A percentile compares a stretch with the other conserved stretches of the same genome.
phyloP scores from a whole-genome alignment of 1,140 invertebrate genomes.

The Drosophila athabasca region DNA sequence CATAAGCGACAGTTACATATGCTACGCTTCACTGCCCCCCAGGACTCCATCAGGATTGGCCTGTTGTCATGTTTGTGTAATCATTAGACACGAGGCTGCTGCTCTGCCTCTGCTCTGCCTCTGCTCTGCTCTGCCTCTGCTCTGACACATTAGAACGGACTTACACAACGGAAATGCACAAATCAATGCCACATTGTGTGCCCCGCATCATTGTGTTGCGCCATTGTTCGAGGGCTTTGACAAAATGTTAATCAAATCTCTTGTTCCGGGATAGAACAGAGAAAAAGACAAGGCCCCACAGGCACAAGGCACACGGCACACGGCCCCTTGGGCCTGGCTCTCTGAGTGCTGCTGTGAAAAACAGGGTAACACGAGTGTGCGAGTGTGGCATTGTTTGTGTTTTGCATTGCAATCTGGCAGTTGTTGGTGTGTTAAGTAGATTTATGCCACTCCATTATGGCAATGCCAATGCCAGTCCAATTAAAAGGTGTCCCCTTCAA shows the following conservation, averaged over 20 bases:
- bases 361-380: neutral
- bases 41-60: conserved; percentile 3
- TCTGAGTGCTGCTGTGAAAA: neutral
- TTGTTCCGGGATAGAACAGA: conserved; percentile 3
- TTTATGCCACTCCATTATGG: conserved; percentile 46
- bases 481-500: conserved; percentile 27
- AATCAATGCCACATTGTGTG: conserved; percentile 43
- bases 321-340: neutral
- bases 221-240: conserved; percentile 23
- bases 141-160: neutral
- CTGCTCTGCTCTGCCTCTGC: too few species aligned
- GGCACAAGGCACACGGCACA: neutral
- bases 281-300: conserved; percentile 22
- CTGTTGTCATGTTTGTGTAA: conserved; percentile 10
- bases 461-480: conserved; percentile 16
- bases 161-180: conserved; percentile 28
- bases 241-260: conserved; percentile 60
- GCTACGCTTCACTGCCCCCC: conserved; percentile 7
- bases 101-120: too few species aligned
- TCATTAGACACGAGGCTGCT: conserved; percentile 15
- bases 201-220: conserved; percentile 12
- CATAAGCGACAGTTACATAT: neutral
- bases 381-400: conserved; percentile 33
- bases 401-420: conserved; percentile 25
- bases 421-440: conserved; percentile 42